Conservation (phyloP, 2,113 vertebrate genomes). For the Sphaerodactylus townsendi region DNA sequence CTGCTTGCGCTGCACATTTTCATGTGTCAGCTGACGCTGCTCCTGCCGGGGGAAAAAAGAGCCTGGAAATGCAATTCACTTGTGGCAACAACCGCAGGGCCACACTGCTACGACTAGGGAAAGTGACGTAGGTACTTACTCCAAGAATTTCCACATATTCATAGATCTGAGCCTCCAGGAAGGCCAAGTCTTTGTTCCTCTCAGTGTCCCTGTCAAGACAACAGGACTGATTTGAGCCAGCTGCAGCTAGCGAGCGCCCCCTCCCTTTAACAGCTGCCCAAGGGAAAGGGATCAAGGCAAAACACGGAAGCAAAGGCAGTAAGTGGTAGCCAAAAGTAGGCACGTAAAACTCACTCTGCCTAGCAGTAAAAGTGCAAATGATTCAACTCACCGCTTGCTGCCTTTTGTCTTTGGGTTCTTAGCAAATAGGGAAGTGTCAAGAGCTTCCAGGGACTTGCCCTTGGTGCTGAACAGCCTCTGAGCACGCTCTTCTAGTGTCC, state of each 20-base stretch:
- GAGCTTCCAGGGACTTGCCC: conserved; percentile 91
- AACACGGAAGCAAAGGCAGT: too few species aligned
- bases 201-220: conserved; percentile 88
- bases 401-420: conserved; percentile 97
- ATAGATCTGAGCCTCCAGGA: conserved; percentile 96
- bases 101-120: too few species aligned
- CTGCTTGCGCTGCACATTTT: conserved; percentile 97
- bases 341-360: too few species aligned
- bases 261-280: neutral
- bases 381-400: conserved; percentile 89
- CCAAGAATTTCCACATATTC: conserved; percentile 96
- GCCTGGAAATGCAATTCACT: neutral
- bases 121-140: conserved; percentile 76
- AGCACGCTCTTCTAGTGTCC: conserved; percentile 95
- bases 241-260: too few species aligned
- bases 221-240: too few species aligned
- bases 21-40: conserved; percentile 94
- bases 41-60: conserved; percentile 72
- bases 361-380: neutral
- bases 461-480: conserved; percentile 97
- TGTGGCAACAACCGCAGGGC: too few species aligned
- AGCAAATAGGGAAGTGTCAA: conserved; percentile 93
- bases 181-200: conserved; percentile 94
- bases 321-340: neutral
- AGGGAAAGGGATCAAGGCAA: too few species aligned